Conservation (phyloP, 2,797 vertebrate genomes). For the Steatocranus sp. region DNA sequence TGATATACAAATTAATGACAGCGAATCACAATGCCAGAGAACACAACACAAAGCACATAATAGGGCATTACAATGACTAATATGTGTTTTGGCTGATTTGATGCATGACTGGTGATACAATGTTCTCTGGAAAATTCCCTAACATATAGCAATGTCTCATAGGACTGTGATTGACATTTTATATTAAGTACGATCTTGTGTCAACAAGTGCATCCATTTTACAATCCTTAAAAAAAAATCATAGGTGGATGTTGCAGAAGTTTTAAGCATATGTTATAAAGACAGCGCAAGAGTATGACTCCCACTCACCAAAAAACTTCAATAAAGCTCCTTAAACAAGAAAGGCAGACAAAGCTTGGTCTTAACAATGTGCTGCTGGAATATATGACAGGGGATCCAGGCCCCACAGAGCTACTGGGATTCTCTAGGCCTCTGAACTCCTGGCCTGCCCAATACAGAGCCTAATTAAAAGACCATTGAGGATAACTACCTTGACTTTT, state of each 20-base stretch:
- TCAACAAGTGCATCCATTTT: constrained; percentile 19
- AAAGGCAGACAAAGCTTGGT: constrained; percentile 42
- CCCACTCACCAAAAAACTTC: constrained; percentile 7
- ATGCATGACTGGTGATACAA: constrained; percentile 39
- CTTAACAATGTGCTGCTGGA: constrained; percentile 48
- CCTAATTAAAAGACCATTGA: constrained; percentile 67
- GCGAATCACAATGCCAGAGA: not conserved
- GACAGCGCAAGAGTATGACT: constrained; percentile 9
- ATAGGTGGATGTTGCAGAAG: not conserved
- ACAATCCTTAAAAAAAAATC: not conserved
- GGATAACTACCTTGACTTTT: constrained; percentile 73
- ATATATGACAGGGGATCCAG: constrained; percentile 39
- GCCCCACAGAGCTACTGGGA: constrained; percentile 21
- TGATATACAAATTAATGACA: constrained; percentile 23
- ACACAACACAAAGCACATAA: constrained; percentile 4
- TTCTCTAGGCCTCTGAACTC: constrained; percentile 18
- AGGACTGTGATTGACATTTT: constrained; percentile 51
- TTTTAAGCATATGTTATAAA: not conserved
- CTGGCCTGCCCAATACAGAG: constrained; percentile 39
- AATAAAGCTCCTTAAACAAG: constrained; percentile 40
- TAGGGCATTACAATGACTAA: constrained; percentile 16
- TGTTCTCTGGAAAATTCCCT: constrained; percentile 53
- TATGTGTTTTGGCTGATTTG: constrained; percentile 42
- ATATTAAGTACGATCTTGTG: constrained; percentile 17
- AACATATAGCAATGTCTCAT: constrained; percentile 9